Conservation (phyloP, 2,113 vertebrate genomes). For the Etheostoma cragini region DNA sequence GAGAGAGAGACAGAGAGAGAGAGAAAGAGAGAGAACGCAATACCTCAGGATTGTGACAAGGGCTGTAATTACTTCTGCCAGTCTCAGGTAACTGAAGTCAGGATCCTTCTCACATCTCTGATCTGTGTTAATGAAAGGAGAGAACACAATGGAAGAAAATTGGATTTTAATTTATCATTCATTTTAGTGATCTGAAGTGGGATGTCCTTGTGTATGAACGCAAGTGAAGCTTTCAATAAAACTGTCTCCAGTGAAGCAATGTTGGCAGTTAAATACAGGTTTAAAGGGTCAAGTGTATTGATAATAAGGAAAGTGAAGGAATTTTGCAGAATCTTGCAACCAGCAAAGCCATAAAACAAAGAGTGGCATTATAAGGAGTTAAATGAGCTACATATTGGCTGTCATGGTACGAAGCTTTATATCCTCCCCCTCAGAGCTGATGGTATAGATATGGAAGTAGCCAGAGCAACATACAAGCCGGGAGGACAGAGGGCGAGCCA, state of each 20-base stretch:
- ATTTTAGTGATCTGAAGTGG: conserved; percentile 26
- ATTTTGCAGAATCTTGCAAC: conserved; percentile 1
- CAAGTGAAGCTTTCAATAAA: conserved; percentile 10
- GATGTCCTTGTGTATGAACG: conserved; percentile 7
- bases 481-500: conserved; percentile 76
- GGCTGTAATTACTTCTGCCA: conserved; percentile 72
- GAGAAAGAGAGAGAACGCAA: neutral
- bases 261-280: conserved; percentile 18
- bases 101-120: conserved; percentile 48
- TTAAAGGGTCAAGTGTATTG: conserved; percentile 30
- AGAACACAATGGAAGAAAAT: conserved; percentile 33
- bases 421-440: conserved; percentile 70
- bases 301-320: conserved; percentile 11
- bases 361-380: conserved; percentile 19
- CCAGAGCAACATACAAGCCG: conserved; percentile 57
- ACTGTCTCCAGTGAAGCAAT: conserved; percentile 21
- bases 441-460: conserved; percentile 72
- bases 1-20: neutral
- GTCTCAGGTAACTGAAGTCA: conserved; percentile 65
- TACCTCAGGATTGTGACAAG: conserved; percentile 50
- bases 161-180: conserved; percentile 37
- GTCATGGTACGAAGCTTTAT: conserved; percentile 47
- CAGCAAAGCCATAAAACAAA: conserved; percentile 17
- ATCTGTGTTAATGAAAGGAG: conserved; percentile 41
- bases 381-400: conserved; percentile 69